A percentile compares a stretch with the other conserved stretches of the same genome.
phyloP scores from a whole-genome alignment of 2,888 invertebrate genomes.

The Dicyrtomina minuta region DNA sequence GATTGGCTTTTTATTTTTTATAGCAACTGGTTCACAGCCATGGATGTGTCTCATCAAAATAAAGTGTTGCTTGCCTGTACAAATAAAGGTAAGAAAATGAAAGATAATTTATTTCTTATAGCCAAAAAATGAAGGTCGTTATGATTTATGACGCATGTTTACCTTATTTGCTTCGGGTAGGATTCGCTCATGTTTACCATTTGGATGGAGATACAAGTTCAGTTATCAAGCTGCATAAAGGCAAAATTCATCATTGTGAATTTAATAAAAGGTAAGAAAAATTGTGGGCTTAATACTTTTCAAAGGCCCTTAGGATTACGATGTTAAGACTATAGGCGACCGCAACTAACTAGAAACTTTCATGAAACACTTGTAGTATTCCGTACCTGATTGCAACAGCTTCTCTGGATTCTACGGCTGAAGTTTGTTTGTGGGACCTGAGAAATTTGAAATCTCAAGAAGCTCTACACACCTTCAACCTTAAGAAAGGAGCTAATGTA shows the following conservation, averaged over 20 bases:
- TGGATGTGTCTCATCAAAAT: constrained; percentile 40
- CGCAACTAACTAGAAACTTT: too few species aligned
- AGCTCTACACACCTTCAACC: constrained; percentile 17
- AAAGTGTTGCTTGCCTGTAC: constrained; percentile 19
- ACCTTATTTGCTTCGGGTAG: neutral
- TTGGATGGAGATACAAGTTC: constrained; percentile 36
- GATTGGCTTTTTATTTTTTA: too few species aligned
- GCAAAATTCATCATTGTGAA: constrained; percentile 49
- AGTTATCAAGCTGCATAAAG: constrained; percentile 36
- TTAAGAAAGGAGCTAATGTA: constrained; percentile 42
- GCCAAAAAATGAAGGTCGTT: too few species aligned
- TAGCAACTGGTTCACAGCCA: constrained; percentile 47
- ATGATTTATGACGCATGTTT: too few species aligned
- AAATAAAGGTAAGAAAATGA: constrained; percentile 17
- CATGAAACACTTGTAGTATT: constrained; percentile 40
- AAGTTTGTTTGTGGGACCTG: constrained; percentile 48
- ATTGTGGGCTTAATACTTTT: neutral
- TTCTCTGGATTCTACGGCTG: constrained; percentile 28
- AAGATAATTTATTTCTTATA: too few species aligned
- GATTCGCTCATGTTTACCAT: constrained; percentile 28
- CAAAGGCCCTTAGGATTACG: too few species aligned
- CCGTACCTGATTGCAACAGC: constrained; percentile 45
- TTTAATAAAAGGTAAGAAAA: constrained; percentile 43
- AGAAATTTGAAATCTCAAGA: constrained; percentile 37
- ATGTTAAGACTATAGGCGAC: too few species aligned